Base-by-base conservation (phyloP, 2,113 vertebrate genomes). In the Rhodinocichla rosea region DNA sequence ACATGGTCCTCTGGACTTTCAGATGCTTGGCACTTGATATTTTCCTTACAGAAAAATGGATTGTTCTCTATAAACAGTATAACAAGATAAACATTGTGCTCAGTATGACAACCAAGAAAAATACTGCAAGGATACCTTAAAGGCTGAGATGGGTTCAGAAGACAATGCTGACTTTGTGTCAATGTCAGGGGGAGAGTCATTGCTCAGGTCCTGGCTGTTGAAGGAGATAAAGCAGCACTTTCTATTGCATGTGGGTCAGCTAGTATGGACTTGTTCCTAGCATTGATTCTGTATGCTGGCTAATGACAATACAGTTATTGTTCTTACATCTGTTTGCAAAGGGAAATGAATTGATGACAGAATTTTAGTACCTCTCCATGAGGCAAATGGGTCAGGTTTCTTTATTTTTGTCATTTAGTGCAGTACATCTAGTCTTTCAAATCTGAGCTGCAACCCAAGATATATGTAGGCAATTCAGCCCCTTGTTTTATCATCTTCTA, bases 1-100 rank as follows among this genome's bases (percentile, higher is more conserved):
- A 9, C 21, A 10, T 0, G 24, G 76, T 93, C 90, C 93, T 94
- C 97, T 97, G 94, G 73, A 96, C 96, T 96, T 94, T 96, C 53
- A 77, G 74, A 74, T 78, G 65, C 87, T 91, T 96, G 89, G 96
- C 86, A 93, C 90, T 50, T 73, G 82, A 78, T 97, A 96, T 96
- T 97, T 98, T 92, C 94, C 96, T 94, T 93, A 93, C 3, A 8
- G 73, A 95, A 91, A 87, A 80, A 44, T n/a, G 73, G 47, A 39
- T 42, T 27, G 42, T 28, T 90, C 59, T 94, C 57, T 84, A 55
- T 47, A 83, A 92, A 74, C 53, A 70, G 9, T 67, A 6, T 74
- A 71, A 82, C 37, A 93, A 92, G 76, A 80, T 57, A 94, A 97
- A 93, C 37, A 81, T 35, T 77, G 47, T 0, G 15, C 73, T 95